Conservation (phyloP, 2,888 invertebrate species). For the Lymantria monacha region DNA sequence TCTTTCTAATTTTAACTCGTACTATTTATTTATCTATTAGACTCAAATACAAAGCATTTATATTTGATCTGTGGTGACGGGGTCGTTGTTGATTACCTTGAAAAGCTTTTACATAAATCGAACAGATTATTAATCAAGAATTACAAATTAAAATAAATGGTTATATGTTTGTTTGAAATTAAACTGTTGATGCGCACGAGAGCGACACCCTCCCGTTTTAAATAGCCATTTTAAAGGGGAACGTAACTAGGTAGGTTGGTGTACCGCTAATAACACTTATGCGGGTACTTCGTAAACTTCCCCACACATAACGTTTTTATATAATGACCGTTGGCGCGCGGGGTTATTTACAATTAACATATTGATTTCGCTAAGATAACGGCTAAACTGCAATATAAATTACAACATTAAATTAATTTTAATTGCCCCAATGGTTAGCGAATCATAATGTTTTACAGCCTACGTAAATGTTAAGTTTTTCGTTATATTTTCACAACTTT, state of each 20-base stretch:
- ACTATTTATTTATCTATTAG: too few species aligned
- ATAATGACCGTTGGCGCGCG: slow-evolving; percentile 48
- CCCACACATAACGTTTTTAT: slow-evolving; percentile 44
- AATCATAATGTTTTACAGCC: slow-evolving; percentile 15
- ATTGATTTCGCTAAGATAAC: slow-evolving; percentile 66
- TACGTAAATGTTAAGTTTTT: background rate
- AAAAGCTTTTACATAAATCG: too few species aligned
- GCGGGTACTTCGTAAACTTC: slow-evolving; percentile 63
- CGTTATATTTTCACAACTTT: too few species aligned
- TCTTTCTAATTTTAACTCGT: too few species aligned
- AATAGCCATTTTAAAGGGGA: slow-evolving; percentile 60
- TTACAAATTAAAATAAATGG: slow-evolving; percentile 29
- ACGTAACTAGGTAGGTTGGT: slow-evolving; percentile 61
- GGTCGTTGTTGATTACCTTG: too few species aligned
- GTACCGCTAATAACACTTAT: slow-evolving; percentile 68
- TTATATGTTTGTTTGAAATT: slow-evolving; percentile 26
- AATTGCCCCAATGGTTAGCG: slow-evolving; percentile 30
- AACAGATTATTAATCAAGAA: slow-evolving; percentile 11
- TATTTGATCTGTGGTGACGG: too few species aligned
- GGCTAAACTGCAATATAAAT: slow-evolving; percentile 33
- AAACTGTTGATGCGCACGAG: slow-evolving; percentile 50
- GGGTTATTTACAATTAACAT: slow-evolving; percentile 55
- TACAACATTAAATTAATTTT: slow-evolving; percentile 37
- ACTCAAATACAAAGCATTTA: too few species aligned
- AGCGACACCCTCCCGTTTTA: slow-evolving; percentile 63